Evolutionary conservation across 1,140 invertebrate genomes (phyloP), one percentile per base, ranked within the genome.

Genomic region (Orius insidiosus): DNA sequence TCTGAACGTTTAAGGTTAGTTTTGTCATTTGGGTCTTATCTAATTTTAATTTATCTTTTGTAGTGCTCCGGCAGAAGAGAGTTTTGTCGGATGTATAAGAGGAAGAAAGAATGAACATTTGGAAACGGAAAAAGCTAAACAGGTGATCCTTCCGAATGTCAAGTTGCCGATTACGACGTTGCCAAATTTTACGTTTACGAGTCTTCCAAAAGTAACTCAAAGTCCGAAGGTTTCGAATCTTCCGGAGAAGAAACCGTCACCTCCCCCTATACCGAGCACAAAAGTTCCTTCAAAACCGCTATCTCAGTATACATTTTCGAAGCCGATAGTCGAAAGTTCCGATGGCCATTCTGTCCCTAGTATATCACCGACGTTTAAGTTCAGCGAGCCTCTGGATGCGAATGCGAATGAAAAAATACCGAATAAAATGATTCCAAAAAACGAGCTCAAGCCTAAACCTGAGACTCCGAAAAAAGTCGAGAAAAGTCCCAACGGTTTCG

Each of bases 401-500:
- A 44, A 44, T 19, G 5, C 5, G 3, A 4, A 6, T 7, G 14
- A 13, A 10, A n/a, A 39, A 24, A 38, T 38, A 5, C 30, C 11
- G 8, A 13, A n/a, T 9, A 19, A 24, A 46, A 46, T 38, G 11
- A 16, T 34, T 11, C n/a, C n/a, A n/a, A 42, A 34, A 8, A 18
- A 32, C 8, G 34, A 35, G 10, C 24, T 48, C n/a, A 48, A 41
- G 14, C 41, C 31, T 18, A 48, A 48, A 30, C 7, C 15, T 1
- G 5, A 13, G 16, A 31, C 38, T 9, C 9, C 31, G n/a, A 32
- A 15, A 13, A 4, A 5, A 11, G 30, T 30, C 8, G 14, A 16
- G 10, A n/a, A n/a, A n/a, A n/a, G n/a, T n/a, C 8, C 14, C 9
- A n/a, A 11, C 9, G 15, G 13, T 2, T 15, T 32, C 24, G 67